Conservation (phyloP, 2,797 vertebrate genomes). For the Megalops cyprinoides region DNA sequence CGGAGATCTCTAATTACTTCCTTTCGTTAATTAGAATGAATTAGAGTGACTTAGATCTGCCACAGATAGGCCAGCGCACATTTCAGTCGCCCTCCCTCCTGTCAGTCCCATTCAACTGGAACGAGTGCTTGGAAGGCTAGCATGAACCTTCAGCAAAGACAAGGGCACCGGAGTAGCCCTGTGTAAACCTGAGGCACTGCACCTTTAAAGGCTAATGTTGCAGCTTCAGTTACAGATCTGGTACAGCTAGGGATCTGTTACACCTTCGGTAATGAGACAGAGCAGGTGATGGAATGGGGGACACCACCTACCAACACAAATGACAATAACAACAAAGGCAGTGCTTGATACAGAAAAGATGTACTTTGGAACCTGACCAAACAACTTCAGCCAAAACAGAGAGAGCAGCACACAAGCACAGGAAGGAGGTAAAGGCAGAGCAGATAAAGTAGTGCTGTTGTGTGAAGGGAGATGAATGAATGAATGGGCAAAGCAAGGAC, state of each 20-base stretch:
- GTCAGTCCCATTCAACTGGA: conserved; percentile 12
- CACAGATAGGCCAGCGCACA: background rate
- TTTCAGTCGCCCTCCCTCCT: conserved; percentile 2
- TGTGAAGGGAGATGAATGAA: conserved; percentile 25
- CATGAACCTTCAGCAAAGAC: background rate
- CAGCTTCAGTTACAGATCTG: background rate
- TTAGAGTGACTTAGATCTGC: background rate
- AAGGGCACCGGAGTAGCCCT: background rate
- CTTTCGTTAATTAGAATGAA: conserved; percentile 21
- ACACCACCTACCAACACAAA: conserved; percentile 8
- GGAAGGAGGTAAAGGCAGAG: conserved; percentile 28
- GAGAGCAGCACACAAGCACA: conserved; percentile 2
- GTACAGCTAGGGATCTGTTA: conserved; percentile 13
- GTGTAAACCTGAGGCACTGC: background rate
- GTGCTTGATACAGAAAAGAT: background rate
- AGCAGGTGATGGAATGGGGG: background rate
- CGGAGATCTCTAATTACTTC: background rate
- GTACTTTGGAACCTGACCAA: background rate
- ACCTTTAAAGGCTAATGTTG: background rate
- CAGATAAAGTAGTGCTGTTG: conserved; percentile 42
- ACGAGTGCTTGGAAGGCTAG: background rate
- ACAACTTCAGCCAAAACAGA: conserved; percentile 19
- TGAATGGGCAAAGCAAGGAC: conserved; percentile 29
- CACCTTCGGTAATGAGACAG: background rate
- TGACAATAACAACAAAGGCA: background rate